Percentiles rank a stretch among this genome's conserved stretches.
Conservation (phyloP, 2,113 vertebrate genomes). For the Antigone vipio region DNA sequence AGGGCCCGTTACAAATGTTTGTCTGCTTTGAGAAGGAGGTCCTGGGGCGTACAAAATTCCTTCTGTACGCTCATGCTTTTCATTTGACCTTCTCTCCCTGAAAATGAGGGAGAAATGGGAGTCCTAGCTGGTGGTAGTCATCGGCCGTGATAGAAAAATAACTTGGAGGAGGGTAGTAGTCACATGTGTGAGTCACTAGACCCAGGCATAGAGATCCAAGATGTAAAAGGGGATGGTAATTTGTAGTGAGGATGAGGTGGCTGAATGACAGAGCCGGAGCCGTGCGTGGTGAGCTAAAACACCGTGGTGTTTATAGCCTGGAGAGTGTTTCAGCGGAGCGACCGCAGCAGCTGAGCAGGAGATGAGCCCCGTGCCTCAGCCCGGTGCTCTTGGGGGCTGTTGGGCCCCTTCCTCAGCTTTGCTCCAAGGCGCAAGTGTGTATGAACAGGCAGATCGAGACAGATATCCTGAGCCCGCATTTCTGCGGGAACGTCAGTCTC, state of each 20-base stretch:
- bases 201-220: too few relatives aligned
- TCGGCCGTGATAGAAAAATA: fast-evolving
- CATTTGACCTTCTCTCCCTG: neutral
- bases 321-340: neutral
- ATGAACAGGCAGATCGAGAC: neutral
- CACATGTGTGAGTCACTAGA: neutral
- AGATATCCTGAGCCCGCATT: neutral
- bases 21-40: neutral
- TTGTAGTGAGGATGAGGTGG: neutral
- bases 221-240: neutral
- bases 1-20: neutral
- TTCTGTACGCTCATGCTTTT: neutral
- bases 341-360: neutral
- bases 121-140: neutral
- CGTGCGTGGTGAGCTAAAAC: neutral
- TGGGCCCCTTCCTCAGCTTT: neutral
- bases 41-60: neutral
- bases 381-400: neutral
- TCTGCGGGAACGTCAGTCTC: neutral
- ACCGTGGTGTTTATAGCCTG: fast-evolving
- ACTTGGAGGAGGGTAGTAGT: neutral
- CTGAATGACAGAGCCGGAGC: neutral
- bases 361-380: neutral
- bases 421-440: neutral
- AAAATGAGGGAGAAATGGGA: neutral